Evolutionary conservation across 2,888 invertebrate species (phyloP), one percentile per base, ranked within the genome.

Genomic region (Eilema sororculum): DNA sequence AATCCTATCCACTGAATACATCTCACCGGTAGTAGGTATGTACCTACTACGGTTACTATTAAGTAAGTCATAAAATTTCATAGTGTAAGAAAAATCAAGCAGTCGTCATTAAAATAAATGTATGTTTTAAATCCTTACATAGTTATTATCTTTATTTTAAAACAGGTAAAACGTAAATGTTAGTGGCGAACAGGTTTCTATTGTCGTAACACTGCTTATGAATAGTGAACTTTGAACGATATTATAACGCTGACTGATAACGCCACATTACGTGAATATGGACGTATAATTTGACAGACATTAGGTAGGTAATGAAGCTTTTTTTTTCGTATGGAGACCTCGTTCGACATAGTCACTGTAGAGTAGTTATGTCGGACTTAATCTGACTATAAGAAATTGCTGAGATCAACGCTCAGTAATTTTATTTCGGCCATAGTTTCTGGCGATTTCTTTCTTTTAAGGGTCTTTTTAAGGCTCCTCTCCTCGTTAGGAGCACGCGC

Each of bases 201-300:
- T 60, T 60, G 60, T 60, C 28, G 9, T 60, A 20, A 60, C 20
- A 30, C 60, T 22, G n/a, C 5, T 63, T 5, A 33, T 61, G 61
- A 33, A 22, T 66, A 64, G 20, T 64, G 64, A 64, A 56, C 64
- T n/a, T 64, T 52, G 64, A n/a, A 62, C 33, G 20, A 24, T 30
- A 33, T 56, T 24, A 33, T 65, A 37, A 57, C 24, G 24, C 37
- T 24, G 65, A 16, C 33, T 37, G 57, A 65, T 65, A 65, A 57
- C 24, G 22, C 13, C 6, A 20, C 52, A 20, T 46, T 52, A 52
- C 52, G 52, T 52, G 20, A 52, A 52, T 52, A n/a, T 52, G 52
- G 20, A 52, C n/a, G 52, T 52, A 52, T 52, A 8, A 52, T 52
- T 52, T 52, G 52, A 9, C 20, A 46, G 20, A 52, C 20, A n/a